A percentile compares a stretch with the other conserved stretches of the same genome.
These are phyloP conservation scores for Nasua narica DNA, from an alignment of 2,797 vertebrate genomes.

Conservation along the genomic window DNA sequence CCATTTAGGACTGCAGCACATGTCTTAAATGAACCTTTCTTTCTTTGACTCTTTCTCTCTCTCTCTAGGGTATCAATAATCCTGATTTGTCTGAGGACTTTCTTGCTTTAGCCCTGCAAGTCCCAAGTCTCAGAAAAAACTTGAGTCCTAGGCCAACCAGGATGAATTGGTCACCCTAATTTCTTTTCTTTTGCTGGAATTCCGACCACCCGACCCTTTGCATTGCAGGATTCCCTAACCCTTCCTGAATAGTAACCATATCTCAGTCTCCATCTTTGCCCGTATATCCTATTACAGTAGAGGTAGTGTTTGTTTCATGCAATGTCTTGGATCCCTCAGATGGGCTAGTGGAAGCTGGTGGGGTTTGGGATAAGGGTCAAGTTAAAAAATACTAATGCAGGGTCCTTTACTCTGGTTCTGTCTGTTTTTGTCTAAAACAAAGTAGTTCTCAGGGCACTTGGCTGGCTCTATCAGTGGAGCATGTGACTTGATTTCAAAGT, in stretches of 20 bases:
- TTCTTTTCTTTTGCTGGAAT: background rate
- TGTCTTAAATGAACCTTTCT: background rate
- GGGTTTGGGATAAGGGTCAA: background rate
- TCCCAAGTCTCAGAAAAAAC: background rate
- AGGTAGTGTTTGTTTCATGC: background rate
- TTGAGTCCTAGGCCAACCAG: background rate
- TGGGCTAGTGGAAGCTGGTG: background rate
- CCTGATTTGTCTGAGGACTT: background rate
- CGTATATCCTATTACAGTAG: background rate
- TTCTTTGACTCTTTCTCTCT: background rate
- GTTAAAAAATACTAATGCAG: background rate
- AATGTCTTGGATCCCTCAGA: background rate
- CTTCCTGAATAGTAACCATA: background rate
- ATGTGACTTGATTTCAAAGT: background rate
- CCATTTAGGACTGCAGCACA: background rate
- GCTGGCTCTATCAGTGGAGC: background rate
- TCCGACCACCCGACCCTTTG: accelerated
- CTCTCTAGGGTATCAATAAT: background rate
- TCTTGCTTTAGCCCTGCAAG: background rate
- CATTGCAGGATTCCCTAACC: background rate
- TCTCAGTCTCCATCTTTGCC: background rate
- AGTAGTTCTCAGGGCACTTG: background rate
- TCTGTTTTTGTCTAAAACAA: background rate
- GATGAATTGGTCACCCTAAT: background rate
- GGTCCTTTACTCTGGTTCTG: background rate